Evolutionary conservation across 1,140 invertebrate species (phyloP).

Genomic region (Epicauta chinensis): DNA sequence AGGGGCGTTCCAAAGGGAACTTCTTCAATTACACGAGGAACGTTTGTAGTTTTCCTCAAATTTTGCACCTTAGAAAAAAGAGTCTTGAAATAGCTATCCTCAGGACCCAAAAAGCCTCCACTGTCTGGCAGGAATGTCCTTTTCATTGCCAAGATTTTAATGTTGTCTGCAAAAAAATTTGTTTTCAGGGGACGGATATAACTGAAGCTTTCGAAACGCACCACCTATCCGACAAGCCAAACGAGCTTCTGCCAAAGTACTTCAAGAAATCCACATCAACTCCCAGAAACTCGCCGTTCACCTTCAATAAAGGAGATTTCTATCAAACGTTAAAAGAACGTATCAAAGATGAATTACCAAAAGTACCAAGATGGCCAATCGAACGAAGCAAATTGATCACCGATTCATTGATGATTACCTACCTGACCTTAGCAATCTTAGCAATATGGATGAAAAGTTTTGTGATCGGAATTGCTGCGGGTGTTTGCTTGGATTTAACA

Average conservation of each 20-base stretch:
- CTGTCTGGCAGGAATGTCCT: too few relatives aligned
- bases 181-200: conserved; percentile 57
- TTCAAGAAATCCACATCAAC: conserved; percentile 48
- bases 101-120: too few relatives aligned
- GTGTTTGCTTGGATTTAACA: conserved; percentile 51
- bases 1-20: too few relatives aligned
- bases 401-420: conserved; percentile 48
- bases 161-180: background rate
- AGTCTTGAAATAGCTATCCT: too few relatives aligned
- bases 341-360: conserved; percentile 38
- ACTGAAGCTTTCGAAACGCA: conserved; percentile 64
- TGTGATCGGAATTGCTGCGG: conserved; percentile 44
- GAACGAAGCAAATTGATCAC: conserved; percentile 47
- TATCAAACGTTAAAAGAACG: conserved; percentile 56
- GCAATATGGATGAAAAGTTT: conserved; percentile 46
- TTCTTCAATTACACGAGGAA: too few relatives aligned
- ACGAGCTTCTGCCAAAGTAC: conserved; percentile 53
- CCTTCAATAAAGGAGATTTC: conserved; percentile 61
- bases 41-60: too few relatives aligned
- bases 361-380: conserved; percentile 30
- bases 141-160: background rate
- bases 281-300: conserved; percentile 54
- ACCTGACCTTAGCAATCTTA: conserved; percentile 48
- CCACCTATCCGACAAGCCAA: conserved; percentile 47
- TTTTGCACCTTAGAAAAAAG: too few relatives aligned